Percentiles rank a stretch among this genome's conserved stretches.
Evolutionary conservation across 2,113 vertebrate species (phyloP).

Genomic region (Xiphias gladius): DNA sequence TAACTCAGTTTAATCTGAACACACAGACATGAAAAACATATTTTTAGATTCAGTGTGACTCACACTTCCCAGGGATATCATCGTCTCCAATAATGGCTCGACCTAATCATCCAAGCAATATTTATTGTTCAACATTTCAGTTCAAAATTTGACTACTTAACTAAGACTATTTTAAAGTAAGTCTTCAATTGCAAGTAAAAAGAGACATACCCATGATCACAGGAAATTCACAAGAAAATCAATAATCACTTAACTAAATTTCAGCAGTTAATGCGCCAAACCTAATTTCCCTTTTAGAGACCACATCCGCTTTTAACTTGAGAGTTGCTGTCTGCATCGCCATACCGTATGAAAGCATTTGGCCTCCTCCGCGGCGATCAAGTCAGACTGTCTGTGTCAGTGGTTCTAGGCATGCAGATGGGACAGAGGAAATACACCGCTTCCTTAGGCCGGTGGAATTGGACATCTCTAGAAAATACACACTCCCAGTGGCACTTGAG

Average conservation of each 20-base stretch:
- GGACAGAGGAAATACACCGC: constrained; percentile 25
- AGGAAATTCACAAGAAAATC: not conserved
- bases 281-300: constrained; percentile 24
- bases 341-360: constrained; percentile 30
- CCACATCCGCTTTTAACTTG: constrained; percentile 51
- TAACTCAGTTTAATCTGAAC: not conserved
- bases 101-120: not conserved
- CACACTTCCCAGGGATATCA: not conserved
- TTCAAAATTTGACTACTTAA: not conserved
- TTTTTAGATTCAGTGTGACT: not conserved
- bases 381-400: constrained; percentile 51
- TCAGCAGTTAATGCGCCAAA: constrained; percentile 43
- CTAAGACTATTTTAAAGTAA: not conserved
- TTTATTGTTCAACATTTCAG: not conserved
- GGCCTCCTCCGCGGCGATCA: constrained; percentile 20
- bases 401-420: constrained; percentile 44
- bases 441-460: constrained; percentile 12
- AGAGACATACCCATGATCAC: not conserved
- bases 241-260: constrained; percentile 26
- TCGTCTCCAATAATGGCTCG: not conserved
- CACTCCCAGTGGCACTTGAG: not conserved
- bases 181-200: constrained; percentile 2
- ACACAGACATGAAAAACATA: not conserved
- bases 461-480: constrained; percentile 32
- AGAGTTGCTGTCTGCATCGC: constrained; percentile 30